Evolutionary conservation across 2,888 invertebrate species (phyloP).

Genomic region (Lordiphosa andalusiaca): DNA sequence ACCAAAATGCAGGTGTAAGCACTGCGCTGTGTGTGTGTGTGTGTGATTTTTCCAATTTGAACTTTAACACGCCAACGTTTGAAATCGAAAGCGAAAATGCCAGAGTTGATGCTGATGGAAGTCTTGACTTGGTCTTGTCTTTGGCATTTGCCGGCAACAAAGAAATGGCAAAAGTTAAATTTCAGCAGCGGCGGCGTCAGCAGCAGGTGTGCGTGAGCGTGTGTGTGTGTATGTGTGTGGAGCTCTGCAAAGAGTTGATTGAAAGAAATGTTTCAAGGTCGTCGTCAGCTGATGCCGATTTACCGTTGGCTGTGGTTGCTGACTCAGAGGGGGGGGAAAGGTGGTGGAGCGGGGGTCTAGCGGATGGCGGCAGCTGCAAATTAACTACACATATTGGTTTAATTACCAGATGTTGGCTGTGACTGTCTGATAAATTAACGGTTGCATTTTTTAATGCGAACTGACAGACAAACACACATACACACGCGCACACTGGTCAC

Average conservation of each 20-base stretch:
- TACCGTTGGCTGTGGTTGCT: neutral
- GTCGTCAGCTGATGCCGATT: slow-evolving; percentile 47
- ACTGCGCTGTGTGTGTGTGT: slow-evolving; percentile 9
- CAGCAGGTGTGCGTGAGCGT: slow-evolving; percentile 8
- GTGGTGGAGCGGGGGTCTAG: slow-evolving; percentile 8
- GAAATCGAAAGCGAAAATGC: slow-evolving; percentile 53
- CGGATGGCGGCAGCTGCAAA: slow-evolving; percentile 29
- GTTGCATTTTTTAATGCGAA: slow-evolving; percentile 62
- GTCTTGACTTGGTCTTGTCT: slow-evolving; percentile 31
- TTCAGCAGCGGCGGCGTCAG: slow-evolving; percentile 25
- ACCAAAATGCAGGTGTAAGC: slow-evolving; percentile 11
- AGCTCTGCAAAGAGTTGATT: slow-evolving; percentile 32
- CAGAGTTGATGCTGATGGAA: slow-evolving; percentile 43
- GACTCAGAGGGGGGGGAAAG: slow-evolving; percentile 11
- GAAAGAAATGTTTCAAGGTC: slow-evolving; percentile 65
- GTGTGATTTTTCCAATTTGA: slow-evolving; percentile 46
- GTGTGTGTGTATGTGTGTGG: slow-evolving; percentile 8
- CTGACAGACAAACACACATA: slow-evolving; percentile 44
- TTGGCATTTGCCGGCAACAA: slow-evolving; percentile 65
- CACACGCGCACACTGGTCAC: slow-evolving; percentile 6
- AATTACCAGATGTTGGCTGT: slow-evolving; percentile 50
- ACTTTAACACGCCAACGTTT: slow-evolving; percentile 60
- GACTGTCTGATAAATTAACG: slow-evolving; percentile 68
- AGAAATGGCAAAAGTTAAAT: slow-evolving; percentile 69
- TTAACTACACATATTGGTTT: slow-evolving; percentile 57